Evolutionary conservation across 2,113 vertebrate species (phyloP).

Genomic region (Dipodomys spectabilis): DNA sequence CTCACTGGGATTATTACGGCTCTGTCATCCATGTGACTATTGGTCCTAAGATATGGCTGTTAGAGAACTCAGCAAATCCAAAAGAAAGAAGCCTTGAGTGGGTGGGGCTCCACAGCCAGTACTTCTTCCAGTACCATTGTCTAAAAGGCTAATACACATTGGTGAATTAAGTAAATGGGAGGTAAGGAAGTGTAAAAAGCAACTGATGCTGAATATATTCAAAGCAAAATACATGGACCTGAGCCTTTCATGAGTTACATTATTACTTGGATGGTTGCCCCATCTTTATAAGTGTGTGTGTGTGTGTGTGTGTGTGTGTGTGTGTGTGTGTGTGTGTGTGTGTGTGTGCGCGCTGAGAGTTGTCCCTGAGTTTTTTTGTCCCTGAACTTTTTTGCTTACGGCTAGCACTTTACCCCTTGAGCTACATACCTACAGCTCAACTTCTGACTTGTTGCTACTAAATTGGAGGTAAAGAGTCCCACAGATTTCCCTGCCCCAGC

Average conservation of each 20-base stretch:
- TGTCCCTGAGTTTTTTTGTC: too few relatives aligned
- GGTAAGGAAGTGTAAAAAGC: neutral
- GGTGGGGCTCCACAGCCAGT: neutral
- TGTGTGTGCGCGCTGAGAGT: too few relatives aligned
- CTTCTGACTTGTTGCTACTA: too few relatives aligned
- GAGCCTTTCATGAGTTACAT: neutral
- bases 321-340: too few relatives aligned
- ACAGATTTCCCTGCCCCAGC: too few relatives aligned
- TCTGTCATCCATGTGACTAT: neutral
- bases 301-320: too few relatives aligned
- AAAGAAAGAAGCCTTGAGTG: neutral
- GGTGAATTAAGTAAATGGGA: neutral
- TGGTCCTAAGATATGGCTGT: neutral
- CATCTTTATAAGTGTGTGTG: too few relatives aligned
- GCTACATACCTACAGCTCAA: too few relatives aligned
- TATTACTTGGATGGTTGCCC: too few relatives aligned
- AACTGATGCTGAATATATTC: neutral
- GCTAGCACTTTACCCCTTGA: too few relatives aligned
- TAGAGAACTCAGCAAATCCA: neutral
- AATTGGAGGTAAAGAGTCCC: too few relatives aligned
- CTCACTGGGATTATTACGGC: neutral
- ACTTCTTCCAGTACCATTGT: neutral
- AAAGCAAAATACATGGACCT: neutral
- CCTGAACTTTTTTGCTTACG: too few relatives aligned
- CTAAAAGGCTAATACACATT: neutral